Conservation (phyloP, 2,797 vertebrate genomes). For the Okamejei kenojei region DNA sequence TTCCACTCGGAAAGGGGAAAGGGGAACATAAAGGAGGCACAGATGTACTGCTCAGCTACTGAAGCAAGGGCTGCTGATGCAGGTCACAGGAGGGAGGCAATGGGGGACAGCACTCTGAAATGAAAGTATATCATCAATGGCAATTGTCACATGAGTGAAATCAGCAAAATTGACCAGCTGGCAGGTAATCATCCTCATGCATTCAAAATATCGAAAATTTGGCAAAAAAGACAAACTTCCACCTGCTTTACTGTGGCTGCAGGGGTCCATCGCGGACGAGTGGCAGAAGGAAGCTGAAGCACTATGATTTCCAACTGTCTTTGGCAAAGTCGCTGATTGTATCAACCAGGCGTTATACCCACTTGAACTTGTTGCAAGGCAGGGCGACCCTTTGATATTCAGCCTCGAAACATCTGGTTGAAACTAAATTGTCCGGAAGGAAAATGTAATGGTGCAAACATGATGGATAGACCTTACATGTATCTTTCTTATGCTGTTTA, state of each 20-base stretch:
- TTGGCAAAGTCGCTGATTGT: constrained; percentile 35
- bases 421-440: constrained; percentile 28
- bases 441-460: not conserved
- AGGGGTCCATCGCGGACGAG: constrained; percentile 36
- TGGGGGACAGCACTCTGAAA: not conserved
- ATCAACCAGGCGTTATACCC: constrained; percentile 24
- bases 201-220: constrained; percentile 29
- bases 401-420: constrained; percentile 18
- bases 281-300: constrained; percentile 34
- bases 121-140: constrained; percentile 21
- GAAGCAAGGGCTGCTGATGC: not conserved
- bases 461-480: not conserved
- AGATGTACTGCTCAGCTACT: constrained; percentile 3
- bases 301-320: constrained; percentile 36
- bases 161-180: constrained; percentile 37
- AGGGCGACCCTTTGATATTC: constrained; percentile 19
- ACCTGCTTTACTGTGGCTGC: constrained; percentile 19
- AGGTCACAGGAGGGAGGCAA: constrained; percentile 25
- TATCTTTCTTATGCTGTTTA: not conserved
- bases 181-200: constrained; percentile 34
- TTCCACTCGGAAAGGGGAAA: constrained; percentile 26
- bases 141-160: constrained; percentile 37
- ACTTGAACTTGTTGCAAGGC: constrained; percentile 28
- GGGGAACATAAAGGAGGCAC: constrained; percentile 15
- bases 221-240: constrained; percentile 36